phyloP scores from a whole-genome alignment of 2,113 vertebrate genomes.

The Dicaeum eximium region DNA sequence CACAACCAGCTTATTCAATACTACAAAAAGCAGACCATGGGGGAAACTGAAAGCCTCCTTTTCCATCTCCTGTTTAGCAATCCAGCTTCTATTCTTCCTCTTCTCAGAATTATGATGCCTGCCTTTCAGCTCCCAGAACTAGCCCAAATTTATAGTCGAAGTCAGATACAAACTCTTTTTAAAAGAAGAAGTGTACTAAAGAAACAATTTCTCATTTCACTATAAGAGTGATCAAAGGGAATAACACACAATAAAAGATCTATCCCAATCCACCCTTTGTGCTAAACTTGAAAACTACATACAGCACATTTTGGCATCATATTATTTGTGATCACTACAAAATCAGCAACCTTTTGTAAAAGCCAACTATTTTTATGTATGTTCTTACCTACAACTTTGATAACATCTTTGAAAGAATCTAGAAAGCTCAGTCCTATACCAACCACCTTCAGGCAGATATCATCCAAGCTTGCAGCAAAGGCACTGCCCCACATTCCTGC shows the following conservation, averaged over 20 bases:
- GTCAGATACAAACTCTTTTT: background rate
- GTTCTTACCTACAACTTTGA: constrained; percentile 69
- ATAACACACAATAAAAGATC: background rate
- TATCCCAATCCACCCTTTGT: background rate
- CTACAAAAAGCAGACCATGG: background rate
- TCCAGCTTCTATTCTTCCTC: background rate
- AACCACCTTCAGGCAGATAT: constrained; percentile 68
- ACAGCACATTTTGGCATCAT: background rate
- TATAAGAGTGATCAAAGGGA: background rate
- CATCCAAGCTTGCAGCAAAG: constrained; percentile 78
- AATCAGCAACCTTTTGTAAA: background rate
- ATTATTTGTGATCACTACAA: background rate
- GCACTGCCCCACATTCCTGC: constrained; percentile 79
- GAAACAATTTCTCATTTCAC: background rate
- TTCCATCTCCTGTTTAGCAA: background rate
- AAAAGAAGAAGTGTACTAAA: background rate
- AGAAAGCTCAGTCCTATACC: constrained; percentile 67
- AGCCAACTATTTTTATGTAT: background rate
- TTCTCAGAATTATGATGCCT: background rate
- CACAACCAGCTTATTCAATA: background rate
- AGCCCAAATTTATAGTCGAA: background rate
- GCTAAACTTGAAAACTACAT: background rate
- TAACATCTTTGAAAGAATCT: constrained; percentile 47
- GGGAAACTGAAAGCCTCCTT: background rate
- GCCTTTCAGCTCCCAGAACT: background rate